Evolutionary conservation across 2,113 vertebrate species (phyloP).

Genomic region (Hemicordylus capensis): DNA sequence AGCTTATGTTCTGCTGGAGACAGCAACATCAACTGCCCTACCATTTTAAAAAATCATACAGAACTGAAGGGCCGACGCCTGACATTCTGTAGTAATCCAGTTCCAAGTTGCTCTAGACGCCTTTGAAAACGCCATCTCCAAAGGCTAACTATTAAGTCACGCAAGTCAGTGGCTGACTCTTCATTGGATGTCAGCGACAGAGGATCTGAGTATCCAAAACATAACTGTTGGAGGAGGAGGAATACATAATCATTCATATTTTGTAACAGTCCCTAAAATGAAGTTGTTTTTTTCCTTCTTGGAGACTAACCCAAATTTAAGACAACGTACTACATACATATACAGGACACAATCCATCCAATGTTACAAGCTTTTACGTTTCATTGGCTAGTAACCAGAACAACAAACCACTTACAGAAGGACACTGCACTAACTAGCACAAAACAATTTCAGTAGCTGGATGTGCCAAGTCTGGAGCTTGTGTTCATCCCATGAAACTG

Average conservation of each 20-base stretch:
- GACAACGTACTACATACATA: too few species aligned
- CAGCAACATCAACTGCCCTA: conserved; percentile 46
- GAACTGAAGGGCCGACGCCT: conserved; percentile 4
- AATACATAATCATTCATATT: background rate
- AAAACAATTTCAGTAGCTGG: too few species aligned
- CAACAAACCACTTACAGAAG: too few species aligned
- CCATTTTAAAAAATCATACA: background rate
- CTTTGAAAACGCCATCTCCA: background rate
- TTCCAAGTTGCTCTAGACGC: too few species aligned
- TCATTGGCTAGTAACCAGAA: too few species aligned
- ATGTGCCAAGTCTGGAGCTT: too few species aligned
- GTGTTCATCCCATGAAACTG: too few species aligned
- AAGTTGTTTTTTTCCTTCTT: background rate
- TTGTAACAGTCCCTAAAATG: background rate
- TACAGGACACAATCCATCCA: too few species aligned
- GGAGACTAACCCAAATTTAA: too few species aligned
- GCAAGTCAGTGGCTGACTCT: background rate
- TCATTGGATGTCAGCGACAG: background rate
- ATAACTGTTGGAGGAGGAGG: too few species aligned
- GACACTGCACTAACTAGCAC: too few species aligned
- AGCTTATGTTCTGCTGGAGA: conserved; percentile 35
- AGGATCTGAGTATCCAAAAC: background rate
- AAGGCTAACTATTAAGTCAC: background rate
- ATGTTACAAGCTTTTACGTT: too few species aligned
- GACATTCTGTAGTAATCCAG: background rate